Conservation (phyloP, 2,888 invertebrate species). For the Merodon equestris region DNA sequence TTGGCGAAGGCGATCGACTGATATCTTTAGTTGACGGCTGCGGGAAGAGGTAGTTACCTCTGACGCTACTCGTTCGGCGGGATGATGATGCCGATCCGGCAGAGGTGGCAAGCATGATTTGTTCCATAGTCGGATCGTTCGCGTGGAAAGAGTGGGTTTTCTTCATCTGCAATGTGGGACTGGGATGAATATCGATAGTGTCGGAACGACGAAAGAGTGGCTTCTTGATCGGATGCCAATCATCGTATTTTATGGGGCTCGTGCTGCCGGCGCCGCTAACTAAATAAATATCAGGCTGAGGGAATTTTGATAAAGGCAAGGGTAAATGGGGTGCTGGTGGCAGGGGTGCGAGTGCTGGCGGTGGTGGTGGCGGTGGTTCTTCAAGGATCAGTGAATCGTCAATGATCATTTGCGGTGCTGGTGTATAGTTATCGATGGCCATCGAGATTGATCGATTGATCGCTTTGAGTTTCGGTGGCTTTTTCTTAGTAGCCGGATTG, state of each 20-base stretch:
- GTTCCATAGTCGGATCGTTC: conserved; percentile 77
- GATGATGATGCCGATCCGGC: conserved; percentile 74
- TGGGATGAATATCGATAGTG: conserved; percentile 78
- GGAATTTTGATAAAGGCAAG: conserved; percentile 72
- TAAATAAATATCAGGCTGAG: conserved; percentile 77
- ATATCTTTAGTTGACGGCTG: conserved; percentile 74
- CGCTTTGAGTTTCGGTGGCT: conserved; percentile 78
- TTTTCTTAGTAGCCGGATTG: conserved; percentile 78
- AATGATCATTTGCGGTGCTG: conserved; percentile 72
- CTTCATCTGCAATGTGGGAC: conserved; percentile 78
- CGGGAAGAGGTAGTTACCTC: conserved; percentile 77
- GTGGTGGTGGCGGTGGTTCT: conserved; percentile 76
- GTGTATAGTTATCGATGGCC: conserved; percentile 79
- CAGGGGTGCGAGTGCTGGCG: conserved; percentile 76
- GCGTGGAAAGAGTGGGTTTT: conserved; percentile 79
- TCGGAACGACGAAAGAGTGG: conserved; percentile 78
- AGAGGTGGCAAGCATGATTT: conserved; percentile 72
- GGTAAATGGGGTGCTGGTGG: conserved; percentile 73
- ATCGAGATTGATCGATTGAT: conserved; percentile 79
- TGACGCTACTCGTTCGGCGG: conserved; percentile 78
- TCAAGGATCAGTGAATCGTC: conserved; percentile 75
- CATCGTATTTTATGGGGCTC: conserved; percentile 74
- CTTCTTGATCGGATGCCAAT: conserved; percentile 76
- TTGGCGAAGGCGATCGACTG: conserved; percentile 77
- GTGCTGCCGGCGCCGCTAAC: conserved; percentile 74